Evolutionary conservation across 2,113 vertebrate species (phyloP).

Genomic region (Mus pahari): DNA sequence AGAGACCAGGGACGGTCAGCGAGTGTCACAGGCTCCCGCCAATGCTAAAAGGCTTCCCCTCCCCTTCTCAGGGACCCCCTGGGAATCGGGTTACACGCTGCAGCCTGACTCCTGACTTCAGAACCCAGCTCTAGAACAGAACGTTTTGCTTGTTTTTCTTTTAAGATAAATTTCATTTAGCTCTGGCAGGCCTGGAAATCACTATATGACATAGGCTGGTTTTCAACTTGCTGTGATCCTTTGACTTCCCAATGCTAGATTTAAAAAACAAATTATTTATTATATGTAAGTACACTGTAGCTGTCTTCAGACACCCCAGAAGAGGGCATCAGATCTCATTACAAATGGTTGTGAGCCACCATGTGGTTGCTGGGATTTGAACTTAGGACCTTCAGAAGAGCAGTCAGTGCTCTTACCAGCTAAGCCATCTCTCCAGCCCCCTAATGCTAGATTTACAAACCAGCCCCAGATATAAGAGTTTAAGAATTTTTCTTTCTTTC

Average conservation of each 20-base stretch:
- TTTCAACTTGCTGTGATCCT: neutral
- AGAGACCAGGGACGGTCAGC: neutral
- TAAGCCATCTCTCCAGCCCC: no score
- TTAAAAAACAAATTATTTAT: no score
- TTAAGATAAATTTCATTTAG: neutral
- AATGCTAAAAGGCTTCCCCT: neutral
- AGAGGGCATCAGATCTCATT: no score
- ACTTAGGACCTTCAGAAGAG: no score
- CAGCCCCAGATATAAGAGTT: neutral
- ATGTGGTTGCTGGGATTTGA: no score
- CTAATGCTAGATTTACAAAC: neutral
- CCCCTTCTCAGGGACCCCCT: neutral
- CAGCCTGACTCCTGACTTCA: neutral
- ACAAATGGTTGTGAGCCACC: no score
- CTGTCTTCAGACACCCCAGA: no score
- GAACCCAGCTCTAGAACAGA: neutral
- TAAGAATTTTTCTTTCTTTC: neutral
- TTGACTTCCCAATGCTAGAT: neutral
- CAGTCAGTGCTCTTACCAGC: no score
- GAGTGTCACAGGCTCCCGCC: no score
- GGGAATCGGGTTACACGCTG: neutral
- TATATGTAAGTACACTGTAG: no score
- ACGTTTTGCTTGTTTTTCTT: neutral
- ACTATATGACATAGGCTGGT: neutral
- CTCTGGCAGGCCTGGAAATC: neutral